Base-by-base conservation (phyloP, 2,797 vertebrate species). In the Spinibarbus caldwelli region DNA sequence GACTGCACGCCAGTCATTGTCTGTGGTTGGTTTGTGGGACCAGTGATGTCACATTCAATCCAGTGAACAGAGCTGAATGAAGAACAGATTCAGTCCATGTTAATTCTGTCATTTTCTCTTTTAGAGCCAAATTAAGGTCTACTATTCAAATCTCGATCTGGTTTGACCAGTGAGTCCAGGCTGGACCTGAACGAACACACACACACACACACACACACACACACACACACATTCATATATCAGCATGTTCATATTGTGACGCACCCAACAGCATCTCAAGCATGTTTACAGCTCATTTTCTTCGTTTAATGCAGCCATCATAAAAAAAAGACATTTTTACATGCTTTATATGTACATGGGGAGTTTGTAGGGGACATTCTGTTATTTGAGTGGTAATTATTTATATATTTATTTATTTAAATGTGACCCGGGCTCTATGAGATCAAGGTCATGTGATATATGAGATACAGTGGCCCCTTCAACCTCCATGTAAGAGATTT, bases 371-470 rank as follows among this genome's bases (percentile, higher is more conserved):
- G 87, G 45, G 57, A 84, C 52, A 68, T 89, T 86, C 86, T 89
- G 89, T 78, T 85, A 86, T 82, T 86, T 89, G 91, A 80, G 36
- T 3, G 41, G 23, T 72, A 36, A 92, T 94, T 96, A 95, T 96
- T 95, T 96, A 96, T 95, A 79, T 96, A 95, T 95, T 95, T 96
- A 96, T 96, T 95, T 95, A 96, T 96, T 95, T 94, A 93, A 94
- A 90, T 66, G 86, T 88, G 88, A 90, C 78, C 89, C 49, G n/a
- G 85, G 89, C 87, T 87, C 41, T 80, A 62, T 62, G 64, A 71
- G 77, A 52, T 68, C 36, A 57, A 59, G 89, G 62, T 78, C 54
- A 87, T 91, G 85, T 81, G 89, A 89, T 84, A 88, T 79, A 79
- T 6, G 54, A 89, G 68, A 64, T 89, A 49, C 84, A 87, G 83